Percentiles rank a stretch among this genome's conserved stretches.
Conservation (phyloP, 2,113 vertebrate genomes). For the Seriola aureovittata region DNA sequence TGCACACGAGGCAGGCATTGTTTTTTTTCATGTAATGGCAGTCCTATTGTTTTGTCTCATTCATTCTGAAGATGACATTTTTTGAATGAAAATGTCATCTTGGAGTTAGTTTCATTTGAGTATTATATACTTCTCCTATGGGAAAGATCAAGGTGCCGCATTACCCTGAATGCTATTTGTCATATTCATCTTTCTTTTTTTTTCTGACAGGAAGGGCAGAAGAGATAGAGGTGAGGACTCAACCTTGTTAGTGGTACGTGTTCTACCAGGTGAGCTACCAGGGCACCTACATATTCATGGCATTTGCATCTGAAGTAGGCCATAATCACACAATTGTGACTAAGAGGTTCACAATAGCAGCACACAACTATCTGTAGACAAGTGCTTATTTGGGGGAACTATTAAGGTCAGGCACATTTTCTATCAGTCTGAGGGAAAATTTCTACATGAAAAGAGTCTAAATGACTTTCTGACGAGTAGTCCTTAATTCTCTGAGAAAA, state of each 20-base stretch:
- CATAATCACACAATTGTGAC: neutral
- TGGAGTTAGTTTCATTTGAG: neutral
- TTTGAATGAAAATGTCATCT: neutral
- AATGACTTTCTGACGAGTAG: neutral
- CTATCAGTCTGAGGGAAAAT: neutral
- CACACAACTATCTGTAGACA: neutral
- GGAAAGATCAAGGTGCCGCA: neutral
- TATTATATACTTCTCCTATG: neutral
- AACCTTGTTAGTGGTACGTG: too few relatives aligned
- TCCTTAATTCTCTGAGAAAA: neutral
- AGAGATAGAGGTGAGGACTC: too few relatives aligned
- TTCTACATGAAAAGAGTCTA: neutral
- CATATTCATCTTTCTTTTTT: neutral
- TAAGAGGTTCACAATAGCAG: neutral
- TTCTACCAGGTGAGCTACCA: too few relatives aligned
- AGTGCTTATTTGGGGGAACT: neutral
- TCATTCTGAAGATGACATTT: neutral
- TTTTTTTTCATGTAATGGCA: neutral
- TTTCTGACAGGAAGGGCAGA: too few relatives aligned
- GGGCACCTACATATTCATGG: too few relatives aligned
- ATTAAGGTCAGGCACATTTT: neutral
- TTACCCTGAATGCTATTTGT: neutral
- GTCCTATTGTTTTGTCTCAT: neutral
- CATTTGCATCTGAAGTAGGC: neutral
- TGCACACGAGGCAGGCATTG: neutral